Percentiles rank a stretch among this genome's conserved stretches.
These are phyloP conservation scores for Neoscelio sp. DNA, from an alignment of 2,888 invertebrate genomes.

Conservation along the genomic window DNA sequence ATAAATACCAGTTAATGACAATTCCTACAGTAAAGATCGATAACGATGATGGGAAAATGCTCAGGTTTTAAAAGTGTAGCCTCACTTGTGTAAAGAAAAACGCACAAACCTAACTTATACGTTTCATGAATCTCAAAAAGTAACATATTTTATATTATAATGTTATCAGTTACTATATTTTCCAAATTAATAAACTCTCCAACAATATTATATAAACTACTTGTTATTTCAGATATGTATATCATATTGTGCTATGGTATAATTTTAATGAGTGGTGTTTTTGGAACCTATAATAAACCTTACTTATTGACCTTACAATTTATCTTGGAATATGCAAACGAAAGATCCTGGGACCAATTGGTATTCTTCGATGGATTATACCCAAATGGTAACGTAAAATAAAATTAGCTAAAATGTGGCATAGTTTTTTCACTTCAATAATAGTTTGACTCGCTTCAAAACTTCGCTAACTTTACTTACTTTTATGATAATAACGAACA, in stretches of 20 bases:
- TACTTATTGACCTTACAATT: slow-evolving; percentile 82
- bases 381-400: slow-evolving; percentile 73
- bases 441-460: too few relatives aligned
- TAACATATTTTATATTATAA: too few relatives aligned
- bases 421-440: too few relatives aligned
- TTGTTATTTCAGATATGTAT: too few relatives aligned
- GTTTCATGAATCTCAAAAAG: too few relatives aligned
- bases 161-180: neutral
- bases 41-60: slow-evolving; percentile 10
- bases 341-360: slow-evolving; percentile 85
- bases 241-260: slow-evolving; percentile 11
- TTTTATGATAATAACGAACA: too few relatives aligned
- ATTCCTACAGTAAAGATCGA: slow-evolving; percentile 14
- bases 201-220: slow-evolving; percentile 10
- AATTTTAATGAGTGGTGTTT: slow-evolving; percentile 22
- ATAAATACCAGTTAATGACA: slow-evolving; percentile 38
- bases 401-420: too few relatives aligned
- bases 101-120: neutral
- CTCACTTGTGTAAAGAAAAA: neutral
- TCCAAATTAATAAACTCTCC: neutral
- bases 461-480: too few relatives aligned
- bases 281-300: slow-evolving; percentile 60
- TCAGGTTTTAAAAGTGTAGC: slow-evolving; percentile 12
- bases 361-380: slow-evolving; percentile 82
- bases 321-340: slow-evolving; percentile 84